Base-by-base conservation (phyloP, 2,113 vertebrate species). In the Garra rufa region DNA sequence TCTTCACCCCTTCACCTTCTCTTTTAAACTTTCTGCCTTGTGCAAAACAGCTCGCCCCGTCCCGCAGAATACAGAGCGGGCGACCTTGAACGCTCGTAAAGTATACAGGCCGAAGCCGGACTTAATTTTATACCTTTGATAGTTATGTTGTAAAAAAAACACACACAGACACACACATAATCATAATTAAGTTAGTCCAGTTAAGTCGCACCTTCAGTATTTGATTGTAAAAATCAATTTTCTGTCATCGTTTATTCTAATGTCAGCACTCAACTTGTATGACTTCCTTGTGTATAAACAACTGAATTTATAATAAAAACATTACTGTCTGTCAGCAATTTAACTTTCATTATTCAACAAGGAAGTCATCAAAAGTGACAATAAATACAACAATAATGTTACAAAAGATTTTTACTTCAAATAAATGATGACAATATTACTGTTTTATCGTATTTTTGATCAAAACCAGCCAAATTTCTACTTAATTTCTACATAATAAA, bases 1-100 rank as follows among this genome's bases (percentile, higher is more conserved):
- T 38, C 13, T 71, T 21, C n/a, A 82, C 30, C 76, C 3, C 63
- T 84, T 71, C 38, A 34, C 65, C 81, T 52, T 82, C 19, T 44
- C 46, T 77, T 44, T 57, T 44, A n/a, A 77, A 55, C 73, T 74
- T 71, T 38, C 44, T 26, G 79, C 17, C 26, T 26, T 24, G 41
- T 71, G 10, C 38, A 26, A 43, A 38, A 38, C 82, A 69, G 73
- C 28, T 28, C n/a, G 11, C 9, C 71, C 46, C 24, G 11, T 77
- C 52, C 28, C 9, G 9, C 65, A 67, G 30, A 38, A 21, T 38
- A 67, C 9, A 41, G 65, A 69, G 9, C 65, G n/a, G 21, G 65
- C 17, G 10, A 69, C 34, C 9, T 10, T 41, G 19, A 69, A 65
- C 8, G 61, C 15, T 30, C 26, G 15, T 10, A 30, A 63, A 63